A percentile compares a stretch with the other conserved stretches of the same genome.
Conservation (phyloP, 2,113 vertebrate genomes). For the Eidolon helvum region DNA sequence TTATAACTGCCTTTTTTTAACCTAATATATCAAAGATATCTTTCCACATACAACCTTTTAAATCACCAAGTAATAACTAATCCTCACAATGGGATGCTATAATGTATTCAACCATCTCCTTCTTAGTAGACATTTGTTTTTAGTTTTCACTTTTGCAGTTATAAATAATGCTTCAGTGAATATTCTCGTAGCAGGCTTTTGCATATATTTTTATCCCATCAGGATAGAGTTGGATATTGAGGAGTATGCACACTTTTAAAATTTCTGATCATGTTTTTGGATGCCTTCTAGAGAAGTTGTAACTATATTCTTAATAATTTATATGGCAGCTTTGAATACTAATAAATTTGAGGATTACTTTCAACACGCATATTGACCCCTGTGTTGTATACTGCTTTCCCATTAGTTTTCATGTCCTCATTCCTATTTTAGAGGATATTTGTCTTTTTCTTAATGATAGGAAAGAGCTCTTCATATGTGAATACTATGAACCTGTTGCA, state of each 20-base stretch:
- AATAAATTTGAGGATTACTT: not conserved
- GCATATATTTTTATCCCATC: not conserved
- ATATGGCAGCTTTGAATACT: not conserved
- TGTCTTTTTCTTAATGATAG: not conserved
- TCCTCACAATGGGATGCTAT: not conserved
- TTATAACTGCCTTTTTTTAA: not conserved
- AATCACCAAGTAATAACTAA: not conserved
- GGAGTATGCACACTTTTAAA: not conserved
- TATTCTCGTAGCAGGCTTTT: not conserved
- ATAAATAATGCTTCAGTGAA: not conserved
- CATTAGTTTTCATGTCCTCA: not conserved
- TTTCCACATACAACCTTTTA: conserved; percentile 4
- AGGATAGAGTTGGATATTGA: not conserved
- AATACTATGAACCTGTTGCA: not conserved
- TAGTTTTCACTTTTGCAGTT: not conserved
- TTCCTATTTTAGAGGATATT: not conserved
- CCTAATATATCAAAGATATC: not conserved
- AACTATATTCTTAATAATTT: conserved; percentile 4
- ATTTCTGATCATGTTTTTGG: conserved; percentile 15
- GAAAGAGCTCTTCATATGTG: not conserved
- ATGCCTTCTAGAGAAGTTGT: not conserved
- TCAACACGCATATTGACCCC: not conserved
- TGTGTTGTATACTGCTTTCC: not conserved
- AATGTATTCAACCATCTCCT: not conserved
- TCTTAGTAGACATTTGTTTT: not conserved